phyloP scores from a whole-genome alignment of 1,140 invertebrate genomes.

The Oscheius sp. region DNA sequence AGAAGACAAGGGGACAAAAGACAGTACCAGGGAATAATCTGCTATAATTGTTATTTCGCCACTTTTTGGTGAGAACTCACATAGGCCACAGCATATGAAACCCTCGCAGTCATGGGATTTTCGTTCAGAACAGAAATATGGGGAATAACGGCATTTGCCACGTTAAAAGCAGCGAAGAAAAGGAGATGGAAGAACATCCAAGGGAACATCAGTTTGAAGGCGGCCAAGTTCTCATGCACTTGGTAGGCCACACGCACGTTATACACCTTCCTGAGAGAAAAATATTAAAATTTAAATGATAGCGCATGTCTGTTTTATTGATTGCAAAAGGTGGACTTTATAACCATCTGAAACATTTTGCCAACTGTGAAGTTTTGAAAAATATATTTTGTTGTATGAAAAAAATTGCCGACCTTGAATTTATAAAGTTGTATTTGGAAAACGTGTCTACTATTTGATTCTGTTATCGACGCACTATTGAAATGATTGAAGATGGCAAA shows the following conservation, averaged over 20 bases:
- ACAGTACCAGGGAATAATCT: not conserved
- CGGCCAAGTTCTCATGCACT: not conserved
- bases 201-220: not conserved
- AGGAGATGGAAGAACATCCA: not conserved
- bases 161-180: not conserved
- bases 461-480: too few species aligned
- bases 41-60: not conserved
- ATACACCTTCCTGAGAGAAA: not conserved
- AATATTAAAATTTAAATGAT: too few species aligned
- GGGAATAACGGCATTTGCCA: not conserved
- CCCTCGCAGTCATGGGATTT: not conserved
- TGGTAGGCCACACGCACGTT: not conserved
- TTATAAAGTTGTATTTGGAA: too few species aligned
- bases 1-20: not conserved
- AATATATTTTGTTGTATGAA: too few species aligned
- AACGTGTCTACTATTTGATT: too few species aligned
- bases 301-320: too few species aligned
- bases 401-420: too few species aligned
- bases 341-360: too few species aligned
- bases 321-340: too few species aligned
- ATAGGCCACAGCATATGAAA: not conserved
- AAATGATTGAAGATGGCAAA: too few species aligned
- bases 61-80: not conserved
- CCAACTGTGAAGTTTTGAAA: too few species aligned
- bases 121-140: not conserved